These are phyloP conservation scores for Pinctada fucata DNA, from an alignment of 2,888 invertebrate genomes.

Conservation along the genomic window DNA sequence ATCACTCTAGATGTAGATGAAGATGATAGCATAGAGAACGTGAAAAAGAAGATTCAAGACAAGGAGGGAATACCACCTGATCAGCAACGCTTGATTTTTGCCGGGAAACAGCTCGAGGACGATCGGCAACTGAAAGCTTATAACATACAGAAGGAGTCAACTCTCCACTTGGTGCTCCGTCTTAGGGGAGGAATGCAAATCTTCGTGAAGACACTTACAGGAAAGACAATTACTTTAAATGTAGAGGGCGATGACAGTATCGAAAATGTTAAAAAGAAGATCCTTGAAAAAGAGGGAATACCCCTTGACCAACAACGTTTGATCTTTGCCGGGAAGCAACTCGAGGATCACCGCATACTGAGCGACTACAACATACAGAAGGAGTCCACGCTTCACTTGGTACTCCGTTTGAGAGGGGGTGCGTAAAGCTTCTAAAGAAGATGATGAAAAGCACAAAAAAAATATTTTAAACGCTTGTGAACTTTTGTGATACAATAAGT, in stretches of 20 bases:
- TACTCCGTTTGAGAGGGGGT: conserved; percentile 86
- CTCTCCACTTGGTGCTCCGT: conserved; percentile 92
- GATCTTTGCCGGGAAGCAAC: conserved; percentile 92
- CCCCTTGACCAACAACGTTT: conserved; percentile 71
- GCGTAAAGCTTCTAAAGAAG: conserved; percentile 86
- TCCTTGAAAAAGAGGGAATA: conserved; percentile 80
- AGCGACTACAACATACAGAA: conserved; percentile 97
- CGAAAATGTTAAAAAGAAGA: conserved; percentile 89
- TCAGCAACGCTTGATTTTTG: conserved; percentile 80
- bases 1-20: conserved; percentile 7
- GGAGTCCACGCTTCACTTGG: conserved; percentile 93
- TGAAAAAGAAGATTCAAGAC: conserved; percentile 3
- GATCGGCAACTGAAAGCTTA: conserved; percentile 94
- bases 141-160: conserved; percentile 96
- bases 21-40: conserved; percentile 2
- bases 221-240: conserved; percentile 75
- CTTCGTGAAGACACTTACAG: conserved; percentile 79
- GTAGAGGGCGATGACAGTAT: conserved; percentile 92
- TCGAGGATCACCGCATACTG: conserved; percentile 94
- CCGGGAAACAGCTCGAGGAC: conserved; percentile 96
- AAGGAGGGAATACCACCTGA: conserved; percentile 16
- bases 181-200: conserved; percentile 90
- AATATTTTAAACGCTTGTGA: too few species aligned
- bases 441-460: too few species aligned
- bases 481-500: too few species aligned